phyloP scores from a whole-genome alignment of 2,113 vertebrate species.

The Pavo muticus region DNA sequence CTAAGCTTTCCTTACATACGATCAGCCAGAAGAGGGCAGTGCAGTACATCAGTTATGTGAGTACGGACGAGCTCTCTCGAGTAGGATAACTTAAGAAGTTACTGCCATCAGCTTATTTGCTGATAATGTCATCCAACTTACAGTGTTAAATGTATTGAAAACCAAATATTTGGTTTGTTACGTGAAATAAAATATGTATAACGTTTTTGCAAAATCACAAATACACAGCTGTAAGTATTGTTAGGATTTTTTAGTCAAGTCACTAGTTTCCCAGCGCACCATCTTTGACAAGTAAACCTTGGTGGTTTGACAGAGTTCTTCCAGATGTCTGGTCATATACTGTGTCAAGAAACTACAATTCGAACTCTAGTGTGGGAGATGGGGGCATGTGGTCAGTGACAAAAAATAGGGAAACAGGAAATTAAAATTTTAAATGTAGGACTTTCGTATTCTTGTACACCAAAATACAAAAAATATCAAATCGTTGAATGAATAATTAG shows the following conservation, averaged over 20 bases:
- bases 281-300: neutral
- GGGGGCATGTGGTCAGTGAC: neutral
- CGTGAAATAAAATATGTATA: neutral
- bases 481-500: neutral
- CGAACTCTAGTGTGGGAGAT: accelerated
- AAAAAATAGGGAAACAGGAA: neutral
- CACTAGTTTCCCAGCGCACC: neutral
- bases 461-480: neutral
- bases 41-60: neutral
- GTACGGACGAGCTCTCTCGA: accelerated
- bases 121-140: neutral
- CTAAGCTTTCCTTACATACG: neutral
- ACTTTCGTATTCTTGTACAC: neutral
- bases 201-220: neutral
- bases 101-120: neutral
- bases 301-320: neutral
- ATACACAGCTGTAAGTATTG: neutral
- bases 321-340: neutral
- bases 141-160: neutral
- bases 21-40: slow-evolving; percentile 48
- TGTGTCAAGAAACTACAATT: neutral
- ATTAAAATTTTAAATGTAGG: neutral
- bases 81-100: neutral
- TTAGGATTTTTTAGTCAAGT: neutral
- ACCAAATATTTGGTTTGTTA: accelerated